phyloP scores from a whole-genome alignment of 1,140 invertebrate species.

The Dolichoris vasculosae region DNA sequence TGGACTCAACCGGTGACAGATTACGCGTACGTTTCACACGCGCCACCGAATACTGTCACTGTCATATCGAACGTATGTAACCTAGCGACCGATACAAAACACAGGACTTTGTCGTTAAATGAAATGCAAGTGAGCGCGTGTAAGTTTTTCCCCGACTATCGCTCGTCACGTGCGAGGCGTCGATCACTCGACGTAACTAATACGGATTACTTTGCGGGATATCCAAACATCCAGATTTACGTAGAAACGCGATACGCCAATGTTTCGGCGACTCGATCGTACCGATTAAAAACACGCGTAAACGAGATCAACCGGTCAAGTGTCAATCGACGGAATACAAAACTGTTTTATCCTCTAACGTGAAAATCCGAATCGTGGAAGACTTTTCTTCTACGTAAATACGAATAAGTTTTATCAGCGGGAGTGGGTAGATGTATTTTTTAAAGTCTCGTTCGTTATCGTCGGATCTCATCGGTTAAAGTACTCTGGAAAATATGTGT shows the following conservation, averaged over 20 bases:
- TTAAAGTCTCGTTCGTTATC: too few relatives aligned
- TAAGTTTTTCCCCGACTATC: not conserved
- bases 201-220: not conserved
- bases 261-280: too few relatives aligned
- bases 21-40: not conserved
- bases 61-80: conserved; percentile 68
- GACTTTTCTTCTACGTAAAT: too few relatives aligned
- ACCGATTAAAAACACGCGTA: too few relatives aligned
- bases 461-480: too few relatives aligned
- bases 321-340: too few relatives aligned
- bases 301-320: too few relatives aligned
- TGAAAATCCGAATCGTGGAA: too few relatives aligned
- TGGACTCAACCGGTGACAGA: not conserved
- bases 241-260: not conserved
- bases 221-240: not conserved
- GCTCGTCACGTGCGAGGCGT: not conserved
- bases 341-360: too few relatives aligned
- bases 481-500: too few relatives aligned
- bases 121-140: not conserved
- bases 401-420: too few relatives aligned
- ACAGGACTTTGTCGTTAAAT: conserved; percentile 45
- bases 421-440: too few relatives aligned
- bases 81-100: conserved; percentile 71
- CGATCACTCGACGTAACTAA: not conserved
- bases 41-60: conserved; percentile 55